Evolutionary conservation across 2,888 invertebrate species (phyloP).

Genomic region (Meiosimyza platycephala): DNA sequence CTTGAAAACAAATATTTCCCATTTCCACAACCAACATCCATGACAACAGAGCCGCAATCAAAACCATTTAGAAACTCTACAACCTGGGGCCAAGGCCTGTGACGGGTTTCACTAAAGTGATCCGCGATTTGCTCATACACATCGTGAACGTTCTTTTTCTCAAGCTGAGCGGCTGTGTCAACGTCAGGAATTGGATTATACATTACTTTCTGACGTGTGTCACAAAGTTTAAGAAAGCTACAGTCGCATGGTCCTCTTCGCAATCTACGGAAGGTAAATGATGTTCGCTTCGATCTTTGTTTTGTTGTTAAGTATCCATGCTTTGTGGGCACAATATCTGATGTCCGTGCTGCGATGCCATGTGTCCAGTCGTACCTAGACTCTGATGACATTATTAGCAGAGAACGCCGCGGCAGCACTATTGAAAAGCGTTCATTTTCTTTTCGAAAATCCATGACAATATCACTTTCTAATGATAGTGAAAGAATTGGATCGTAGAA

Average conservation of each 20-base stretch:
- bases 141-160: conserved; percentile 82
- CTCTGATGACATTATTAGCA: conserved; percentile 84
- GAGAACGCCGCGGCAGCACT: conserved; percentile 76
- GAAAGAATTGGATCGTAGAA: conserved; percentile 91
- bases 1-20: conserved; percentile 87
- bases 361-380: conserved; percentile 88
- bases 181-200: conserved; percentile 56
- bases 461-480: conserved; percentile 81
- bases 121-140: conserved; percentile 94
- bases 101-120: conserved; percentile 95
- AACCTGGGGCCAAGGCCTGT: conserved; percentile 95
- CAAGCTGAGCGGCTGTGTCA: conserved; percentile 73
- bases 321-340: conserved; percentile 75
- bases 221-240: conserved; percentile 75
- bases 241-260: conserved; percentile 76
- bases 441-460: conserved; percentile 90
- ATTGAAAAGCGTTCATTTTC: conserved; percentile 73
- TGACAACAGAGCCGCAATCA: conserved; percentile 75
- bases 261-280: conserved; percentile 84
- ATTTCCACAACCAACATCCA: conserved; percentile 98
- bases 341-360: conserved; percentile 86
- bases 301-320: conserved; percentile 69
- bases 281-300: conserved; percentile 74
- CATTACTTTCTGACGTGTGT: conserved; percentile 66
- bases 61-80: conserved; percentile 80